Base-by-base conservation (phyloP, 2,113 vertebrate genomes). In the Halichoerus grypus region DNA sequence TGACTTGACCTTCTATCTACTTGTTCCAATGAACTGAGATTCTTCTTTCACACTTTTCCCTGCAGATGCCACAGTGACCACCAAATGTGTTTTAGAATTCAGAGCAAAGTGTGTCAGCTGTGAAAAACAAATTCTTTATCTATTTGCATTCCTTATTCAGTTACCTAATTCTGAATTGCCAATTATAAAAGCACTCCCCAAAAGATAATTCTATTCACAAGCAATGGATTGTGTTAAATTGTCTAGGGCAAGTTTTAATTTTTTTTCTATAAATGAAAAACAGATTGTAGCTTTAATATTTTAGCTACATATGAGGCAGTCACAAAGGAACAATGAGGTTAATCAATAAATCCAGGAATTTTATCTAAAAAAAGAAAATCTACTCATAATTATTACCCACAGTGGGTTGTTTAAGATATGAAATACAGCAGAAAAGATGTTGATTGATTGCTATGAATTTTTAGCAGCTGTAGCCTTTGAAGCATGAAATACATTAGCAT, bases 401-500 rank as follows among this genome's bases (percentile, higher is more conserved):
- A 4, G 36, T 94, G 31, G 33, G 24, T 88, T 96, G 87, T 84
- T 98, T 97, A 98, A 96, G 82, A 97, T 91, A 96, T 0, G 0
- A 98, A 97, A 98, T 97, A 90, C 18, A 96, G 88, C 5, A 39
- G 74, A 87, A 97, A 97, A 98, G 72, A 92, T 12, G 74, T 61
- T 98, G 98, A 99, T 98, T 98, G 97, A 98, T 98, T 96, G 95
- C 89, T 97, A 51, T 80, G 89, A 96, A 95, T 96, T 97, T 98
- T 92, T 98, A 96, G 97, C 96, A 98, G 94, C 96, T 98, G 97
- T 94, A 98, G 28, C 65, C 90, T 98, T 97, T 98, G 97, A 98
- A 98, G 98, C 98, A 98, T 98, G 94, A 98, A 98, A 97, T 92
- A 92, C 88, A 98, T 98, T 98, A 98, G 67, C 93, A 97, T 94